A percentile compares a stretch with the other conserved stretches of the same genome.
These are phyloP conservation scores for Barnardius zonarius DNA, from an alignment of 2,113 vertebrate genomes.

Conservation along the genomic window DNA sequence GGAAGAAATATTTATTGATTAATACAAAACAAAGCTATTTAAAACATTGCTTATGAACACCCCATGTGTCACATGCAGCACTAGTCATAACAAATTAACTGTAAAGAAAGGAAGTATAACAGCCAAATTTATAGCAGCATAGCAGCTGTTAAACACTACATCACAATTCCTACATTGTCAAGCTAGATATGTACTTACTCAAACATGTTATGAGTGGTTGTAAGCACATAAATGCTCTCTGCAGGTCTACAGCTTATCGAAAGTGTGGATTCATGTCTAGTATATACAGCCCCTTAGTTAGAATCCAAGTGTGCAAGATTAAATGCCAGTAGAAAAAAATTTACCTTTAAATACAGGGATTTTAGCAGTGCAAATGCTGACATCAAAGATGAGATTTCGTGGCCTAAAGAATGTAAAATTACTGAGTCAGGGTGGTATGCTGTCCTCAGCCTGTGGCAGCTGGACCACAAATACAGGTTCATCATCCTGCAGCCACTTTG, in stretches of 20 bases:
- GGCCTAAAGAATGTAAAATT: background rate
- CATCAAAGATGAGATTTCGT: background rate
- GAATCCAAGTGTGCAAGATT: background rate
- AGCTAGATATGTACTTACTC: background rate
- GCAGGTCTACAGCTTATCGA: background rate
- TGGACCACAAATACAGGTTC: background rate
- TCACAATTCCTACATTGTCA: background rate
- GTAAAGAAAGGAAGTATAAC: background rate
- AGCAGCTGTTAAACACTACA: background rate
- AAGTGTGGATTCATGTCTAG: background rate
- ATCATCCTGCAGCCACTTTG: background rate
- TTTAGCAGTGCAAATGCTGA: background rate
- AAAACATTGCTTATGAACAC: background rate
- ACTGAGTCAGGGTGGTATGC: background rate
- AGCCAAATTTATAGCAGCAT: background rate
- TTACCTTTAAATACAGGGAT: background rate
- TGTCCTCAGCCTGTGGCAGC: background rate
- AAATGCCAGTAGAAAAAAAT: background rate
- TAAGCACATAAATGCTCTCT: background rate
- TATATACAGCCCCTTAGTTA: background rate
- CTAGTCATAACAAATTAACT: background rate
- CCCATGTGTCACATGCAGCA: background rate
- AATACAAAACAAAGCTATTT: background rate
- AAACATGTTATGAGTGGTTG: accelerated
- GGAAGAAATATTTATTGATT: background rate